Percentiles rank a stretch among this genome's conserved stretches.
These are phyloP conservation scores for Schizopygopsis malacanthus DNA, from an alignment of 2,797 vertebrate genomes.

Conservation along the genomic window DNA sequence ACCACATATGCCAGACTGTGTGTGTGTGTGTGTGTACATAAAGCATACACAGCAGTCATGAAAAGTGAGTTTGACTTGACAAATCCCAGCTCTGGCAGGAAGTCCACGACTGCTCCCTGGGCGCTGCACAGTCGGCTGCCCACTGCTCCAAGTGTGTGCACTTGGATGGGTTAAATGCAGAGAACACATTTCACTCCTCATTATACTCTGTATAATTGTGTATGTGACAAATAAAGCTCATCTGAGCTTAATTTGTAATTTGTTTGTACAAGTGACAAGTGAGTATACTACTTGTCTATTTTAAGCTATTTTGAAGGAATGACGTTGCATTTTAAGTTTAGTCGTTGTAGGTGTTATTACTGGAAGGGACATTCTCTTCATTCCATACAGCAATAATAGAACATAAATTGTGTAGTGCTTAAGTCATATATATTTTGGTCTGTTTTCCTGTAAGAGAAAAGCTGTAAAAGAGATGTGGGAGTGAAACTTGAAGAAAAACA, in stretches of 20 bases:
- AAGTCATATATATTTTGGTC: slow-evolving; percentile 15
- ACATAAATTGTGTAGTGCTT: neutral
- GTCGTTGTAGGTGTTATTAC: neutral
- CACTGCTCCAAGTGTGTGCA: too few species aligned
- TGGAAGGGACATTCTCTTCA: neutral
- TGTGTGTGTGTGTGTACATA: neutral
- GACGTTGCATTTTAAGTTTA: neutral
- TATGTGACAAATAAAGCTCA: too few species aligned
- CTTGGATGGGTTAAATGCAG: too few species aligned
- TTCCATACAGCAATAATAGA: neutral
- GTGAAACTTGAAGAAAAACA: neutral
- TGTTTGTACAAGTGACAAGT: too few species aligned
- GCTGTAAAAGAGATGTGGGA: neutral
- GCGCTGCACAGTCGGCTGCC: too few species aligned
- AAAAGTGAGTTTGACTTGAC: neutral
- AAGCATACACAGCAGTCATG: neutral
- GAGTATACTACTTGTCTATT: neutral
- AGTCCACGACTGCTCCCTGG: too few species aligned
- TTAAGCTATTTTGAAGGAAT: neutral
- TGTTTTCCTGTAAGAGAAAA: neutral
- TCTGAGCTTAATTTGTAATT: too few species aligned
- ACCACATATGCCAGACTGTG: too few species aligned
- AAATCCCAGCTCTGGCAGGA: too few species aligned
- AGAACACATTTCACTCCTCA: too few species aligned
- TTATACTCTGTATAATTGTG: too few species aligned